Conservation (phyloP, 1,140 invertebrate genomes). For the Caenorhabditis elegans region WBcel235 BX284604.4:12747501-12748000, state of each 20-base stretch:
- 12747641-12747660: constrained; percentile 58
- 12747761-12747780: not conserved
- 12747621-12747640: constrained; percentile 62
- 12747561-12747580: too few species aligned
- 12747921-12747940: constrained; percentile 57
- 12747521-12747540: too few species aligned
- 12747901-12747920: constrained; percentile 14
- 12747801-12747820: constrained; percentile 65
- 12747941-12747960: constrained; percentile 66
- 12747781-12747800: constrained; percentile 65
- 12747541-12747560: too few species aligned
- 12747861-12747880: constrained; percentile 19
- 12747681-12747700: constrained; percentile 67
- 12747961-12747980: constrained; percentile 61
- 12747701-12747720: constrained; percentile 66
- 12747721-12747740: constrained; percentile 51
- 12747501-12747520: too few species aligned
- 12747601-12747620: constrained; percentile 61
- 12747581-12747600: not conserved
- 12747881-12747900: not conserved
- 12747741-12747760: not conserved
- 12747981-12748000: constrained; percentile 62
- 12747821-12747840: constrained; percentile 60
- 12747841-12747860: constrained; percentile 58
- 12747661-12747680: constrained; percentile 59